Conservation (phyloP, 2,797 vertebrate species). For the Gymnothorax javanicus region DNA sequence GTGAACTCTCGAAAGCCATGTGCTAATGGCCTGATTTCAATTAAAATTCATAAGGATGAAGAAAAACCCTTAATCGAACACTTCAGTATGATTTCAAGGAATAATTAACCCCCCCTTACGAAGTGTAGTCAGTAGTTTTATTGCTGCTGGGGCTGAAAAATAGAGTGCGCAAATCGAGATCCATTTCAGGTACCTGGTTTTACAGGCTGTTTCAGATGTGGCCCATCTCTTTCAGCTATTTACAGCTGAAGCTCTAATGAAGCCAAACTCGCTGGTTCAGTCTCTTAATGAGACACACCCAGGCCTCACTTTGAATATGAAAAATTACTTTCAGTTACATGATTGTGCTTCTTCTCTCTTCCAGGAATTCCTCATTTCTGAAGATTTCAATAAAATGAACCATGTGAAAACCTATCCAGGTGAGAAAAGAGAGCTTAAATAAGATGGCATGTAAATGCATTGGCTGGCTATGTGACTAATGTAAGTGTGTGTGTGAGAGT, state of each 20-base stretch:
- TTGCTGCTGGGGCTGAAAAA: too few species aligned
- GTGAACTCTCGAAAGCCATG: too few species aligned
- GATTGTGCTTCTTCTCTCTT: conserved; percentile 28
- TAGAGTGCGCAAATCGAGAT: too few species aligned
- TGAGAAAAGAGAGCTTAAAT: conserved; percentile 56
- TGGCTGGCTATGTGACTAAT: neutral
- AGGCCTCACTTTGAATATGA: conserved; percentile 17
- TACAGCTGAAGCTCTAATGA: neutral
- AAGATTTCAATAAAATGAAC: conserved; percentile 99
- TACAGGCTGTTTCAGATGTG: neutral
- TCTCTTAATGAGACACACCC: neutral
- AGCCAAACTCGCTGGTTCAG: neutral
- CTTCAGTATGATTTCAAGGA: too few species aligned
- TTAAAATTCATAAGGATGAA: too few species aligned
- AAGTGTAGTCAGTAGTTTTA: too few species aligned
- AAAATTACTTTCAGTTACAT: neutral
- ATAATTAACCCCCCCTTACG: too few species aligned
- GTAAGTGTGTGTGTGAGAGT: conserved; percentile 36
- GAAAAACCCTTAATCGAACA: too few species aligned
- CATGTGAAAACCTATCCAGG: conserved; percentile 97
- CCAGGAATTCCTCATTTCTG: conserved; percentile 96
- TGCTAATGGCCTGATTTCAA: too few species aligned
- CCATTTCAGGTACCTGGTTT: neutral
- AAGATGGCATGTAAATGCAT: neutral
- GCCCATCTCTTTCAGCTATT: neutral